Evolutionary conservation across 2,797 vertebrate species (phyloP).

Genomic region (Pogoniulus pusillus): DNA sequence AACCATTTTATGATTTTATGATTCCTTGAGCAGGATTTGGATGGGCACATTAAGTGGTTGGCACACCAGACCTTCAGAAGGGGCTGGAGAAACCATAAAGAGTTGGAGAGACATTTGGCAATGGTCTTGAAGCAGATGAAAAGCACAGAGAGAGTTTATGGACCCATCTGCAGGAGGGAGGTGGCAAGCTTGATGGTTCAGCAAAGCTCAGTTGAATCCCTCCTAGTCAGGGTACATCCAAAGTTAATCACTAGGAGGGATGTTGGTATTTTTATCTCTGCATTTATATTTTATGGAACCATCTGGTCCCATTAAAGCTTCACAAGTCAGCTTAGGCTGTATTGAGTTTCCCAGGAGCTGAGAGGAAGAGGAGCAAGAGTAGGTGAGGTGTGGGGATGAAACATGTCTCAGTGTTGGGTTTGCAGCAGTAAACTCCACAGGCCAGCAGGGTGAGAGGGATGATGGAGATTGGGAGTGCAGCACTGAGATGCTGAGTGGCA

Average conservation of each 20-base stretch:
- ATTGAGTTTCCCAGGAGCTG: slow-evolving; percentile 32
- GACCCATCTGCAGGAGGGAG: slow-evolving; percentile 8
- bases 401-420: fast-evolving
- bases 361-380: slow-evolving; percentile 1
- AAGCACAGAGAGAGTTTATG: slow-evolving; percentile 12
- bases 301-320: slow-evolving; percentile 70
- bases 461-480: neutral
- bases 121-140: neutral
- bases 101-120: slow-evolving; percentile 8
- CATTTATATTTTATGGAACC: slow-evolving; percentile 75
- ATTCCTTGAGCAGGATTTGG: slow-evolving; percentile 7
- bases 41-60: neutral
- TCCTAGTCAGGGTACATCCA: slow-evolving; percentile 40
- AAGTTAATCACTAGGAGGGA: slow-evolving; percentile 64
- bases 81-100: neutral
- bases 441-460: neutral
- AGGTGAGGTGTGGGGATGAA: neutral
- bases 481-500: neutral
- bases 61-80: neutral
- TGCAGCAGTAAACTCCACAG: neutral
- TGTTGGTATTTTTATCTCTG: slow-evolving; percentile 62
- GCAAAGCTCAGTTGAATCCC: neutral
- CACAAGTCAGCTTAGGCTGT: slow-evolving; percentile 51
- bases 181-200: neutral
- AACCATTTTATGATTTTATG: too few species aligned